Percentiles rank a stretch among this genome's conserved stretches.
Evolutionary conservation across 2,113 vertebrate genomes (phyloP).

Genomic region (Hystrix brachyura): DNA sequence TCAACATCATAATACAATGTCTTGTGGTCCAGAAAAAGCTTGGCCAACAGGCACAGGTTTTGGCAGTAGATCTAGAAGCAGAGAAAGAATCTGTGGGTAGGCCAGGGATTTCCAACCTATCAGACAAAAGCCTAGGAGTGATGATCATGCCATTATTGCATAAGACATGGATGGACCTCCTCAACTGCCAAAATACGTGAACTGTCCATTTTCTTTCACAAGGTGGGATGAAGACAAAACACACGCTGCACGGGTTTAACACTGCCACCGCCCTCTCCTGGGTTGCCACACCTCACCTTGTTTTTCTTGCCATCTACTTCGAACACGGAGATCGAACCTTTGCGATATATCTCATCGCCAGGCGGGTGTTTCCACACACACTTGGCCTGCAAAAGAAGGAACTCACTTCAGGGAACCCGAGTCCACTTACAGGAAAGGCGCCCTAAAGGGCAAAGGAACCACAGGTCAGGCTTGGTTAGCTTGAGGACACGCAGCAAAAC

Average conservation of each 20-base stretch:
- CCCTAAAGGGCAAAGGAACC: background rate
- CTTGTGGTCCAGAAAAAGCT: constrained; percentile 99
- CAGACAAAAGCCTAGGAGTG: constrained; percentile 44
- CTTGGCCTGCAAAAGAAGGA: constrained; percentile 91
- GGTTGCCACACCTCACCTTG: constrained; percentile 88
- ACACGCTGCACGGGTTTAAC: background rate
- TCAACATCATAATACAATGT: constrained; percentile 99
- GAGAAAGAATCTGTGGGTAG: background rate
- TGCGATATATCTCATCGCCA: constrained; percentile 98
- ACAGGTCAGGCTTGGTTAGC: background rate
- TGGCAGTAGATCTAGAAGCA: constrained; percentile 97
- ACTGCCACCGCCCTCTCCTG: background rate
- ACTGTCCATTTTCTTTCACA: background rate
- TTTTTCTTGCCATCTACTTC: constrained; percentile 99
- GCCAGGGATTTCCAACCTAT: background rate
- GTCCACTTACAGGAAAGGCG: background rate
- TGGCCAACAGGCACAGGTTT: constrained; percentile 98
- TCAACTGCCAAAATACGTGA: background rate
- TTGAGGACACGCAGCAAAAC: constrained; percentile 5
- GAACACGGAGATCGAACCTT: constrained; percentile 97
- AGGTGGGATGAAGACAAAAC: background rate
- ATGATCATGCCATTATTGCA: background rate
- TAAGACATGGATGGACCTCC: background rate
- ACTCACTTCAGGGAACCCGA: background rate
- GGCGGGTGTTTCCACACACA: constrained; percentile 99